These are phyloP conservation scores for Trogon melanurus DNA, from an alignment of 2,113 vertebrate species.

Conservation along the genomic window DNA sequence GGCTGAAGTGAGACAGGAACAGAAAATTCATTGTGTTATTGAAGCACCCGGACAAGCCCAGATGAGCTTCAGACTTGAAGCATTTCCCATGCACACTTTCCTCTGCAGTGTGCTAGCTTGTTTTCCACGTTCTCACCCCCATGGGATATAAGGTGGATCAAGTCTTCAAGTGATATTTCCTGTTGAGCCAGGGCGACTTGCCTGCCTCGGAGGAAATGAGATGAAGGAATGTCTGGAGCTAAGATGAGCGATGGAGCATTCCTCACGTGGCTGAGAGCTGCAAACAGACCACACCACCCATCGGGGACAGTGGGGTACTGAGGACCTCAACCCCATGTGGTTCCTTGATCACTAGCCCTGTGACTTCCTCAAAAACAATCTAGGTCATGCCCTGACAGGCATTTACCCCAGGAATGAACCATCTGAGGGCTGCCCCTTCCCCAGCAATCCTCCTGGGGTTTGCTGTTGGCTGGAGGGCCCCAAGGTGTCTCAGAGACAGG, in stretches of 20 bases:
- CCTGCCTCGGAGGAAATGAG: not conserved
- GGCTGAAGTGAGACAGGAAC: not conserved
- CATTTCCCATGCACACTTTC: not conserved
- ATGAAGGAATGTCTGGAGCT: slow-evolving; percentile 43
- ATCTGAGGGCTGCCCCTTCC: not conserved
- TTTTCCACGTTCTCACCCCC: not conserved
- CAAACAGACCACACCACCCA: not conserved
- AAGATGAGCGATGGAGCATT: not conserved
- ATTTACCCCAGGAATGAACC: not conserved
- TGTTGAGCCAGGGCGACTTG: not conserved
- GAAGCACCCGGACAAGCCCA: not conserved
- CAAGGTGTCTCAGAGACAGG: not conserved
- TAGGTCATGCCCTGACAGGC: not conserved
- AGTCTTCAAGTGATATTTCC: slow-evolving; percentile 19
- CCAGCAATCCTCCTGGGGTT: not conserved
- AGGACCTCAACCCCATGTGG: not conserved
- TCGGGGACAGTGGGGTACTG: not conserved
- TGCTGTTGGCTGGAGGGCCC: not conserved
- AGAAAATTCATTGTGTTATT: not conserved
- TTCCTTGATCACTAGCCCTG: not conserved
- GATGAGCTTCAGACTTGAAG: not conserved
- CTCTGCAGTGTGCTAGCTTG: not conserved
- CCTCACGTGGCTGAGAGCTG: not conserved
- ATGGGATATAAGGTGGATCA: not conserved
- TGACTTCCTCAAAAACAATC: not conserved